Evolutionary conservation across 2,113 vertebrate genomes (phyloP).

Genomic region (Sialia sialis): DNA sequence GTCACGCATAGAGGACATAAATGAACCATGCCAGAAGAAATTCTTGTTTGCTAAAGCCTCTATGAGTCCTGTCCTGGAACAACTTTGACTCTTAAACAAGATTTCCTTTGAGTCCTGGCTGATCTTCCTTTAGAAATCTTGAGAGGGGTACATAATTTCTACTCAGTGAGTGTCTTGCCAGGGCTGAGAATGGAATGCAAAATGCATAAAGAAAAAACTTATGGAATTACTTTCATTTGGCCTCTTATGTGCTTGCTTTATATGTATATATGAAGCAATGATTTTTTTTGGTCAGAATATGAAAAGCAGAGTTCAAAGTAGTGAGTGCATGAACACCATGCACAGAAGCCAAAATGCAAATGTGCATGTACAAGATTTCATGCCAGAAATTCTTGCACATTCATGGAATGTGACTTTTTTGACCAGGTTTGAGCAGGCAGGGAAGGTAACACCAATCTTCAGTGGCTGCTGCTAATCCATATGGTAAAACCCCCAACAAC

Average conservation of each 20-base stretch:
- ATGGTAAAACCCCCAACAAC: neutral
- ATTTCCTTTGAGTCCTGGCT: neutral
- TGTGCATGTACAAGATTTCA: slow-evolving; percentile 29
- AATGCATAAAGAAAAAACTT: neutral
- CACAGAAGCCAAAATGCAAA: slow-evolving; percentile 40
- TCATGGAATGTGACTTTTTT: slow-evolving; percentile 12
- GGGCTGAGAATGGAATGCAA: neutral
- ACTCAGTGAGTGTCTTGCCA: neutral
- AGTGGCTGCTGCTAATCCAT: neutral
- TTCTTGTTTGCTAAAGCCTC: neutral
- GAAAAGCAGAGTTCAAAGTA: slow-evolving; percentile 16
- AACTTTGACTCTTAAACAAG: neutral
- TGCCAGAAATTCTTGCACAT: slow-evolving; percentile 50
- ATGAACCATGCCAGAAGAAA: neutral
- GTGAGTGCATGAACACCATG: neutral
- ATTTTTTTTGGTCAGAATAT: neutral
- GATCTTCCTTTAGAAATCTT: neutral
- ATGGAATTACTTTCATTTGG: neutral
- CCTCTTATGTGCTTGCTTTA: neutral
- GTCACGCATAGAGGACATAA: neutral
- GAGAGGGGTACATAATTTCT: neutral
- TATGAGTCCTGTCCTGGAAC: neutral
- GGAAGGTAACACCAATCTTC: neutral
- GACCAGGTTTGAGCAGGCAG: neutral
- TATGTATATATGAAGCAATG: neutral